Percentiles rank a stretch among this genome's conserved stretches.
Conservation (phyloP, 2,797 vertebrate genomes). For the Atherinosoma microstoma region DNA sequence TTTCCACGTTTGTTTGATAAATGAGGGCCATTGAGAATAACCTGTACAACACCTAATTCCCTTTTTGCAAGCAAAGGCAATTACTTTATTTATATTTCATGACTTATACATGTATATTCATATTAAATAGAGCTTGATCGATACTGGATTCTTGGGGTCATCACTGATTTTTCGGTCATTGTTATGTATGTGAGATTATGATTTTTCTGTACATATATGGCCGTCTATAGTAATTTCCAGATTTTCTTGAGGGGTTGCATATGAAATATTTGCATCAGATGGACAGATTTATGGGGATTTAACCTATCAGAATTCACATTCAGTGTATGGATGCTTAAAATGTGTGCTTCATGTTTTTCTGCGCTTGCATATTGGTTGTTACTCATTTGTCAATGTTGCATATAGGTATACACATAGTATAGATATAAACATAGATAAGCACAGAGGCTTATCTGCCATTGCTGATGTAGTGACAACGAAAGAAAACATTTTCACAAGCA, state of each 20-base stretch:
- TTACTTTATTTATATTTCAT: slow-evolving; percentile 24
- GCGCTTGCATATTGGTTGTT: too few relatives aligned
- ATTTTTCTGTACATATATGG: neutral
- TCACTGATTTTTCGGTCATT: neutral
- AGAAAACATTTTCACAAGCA: neutral
- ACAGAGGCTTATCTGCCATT: neutral
- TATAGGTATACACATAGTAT: neutral
- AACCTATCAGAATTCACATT: neutral
- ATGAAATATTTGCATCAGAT: neutral
- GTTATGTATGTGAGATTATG: neutral
- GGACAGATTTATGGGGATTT: neutral
- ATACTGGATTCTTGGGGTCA: neutral
- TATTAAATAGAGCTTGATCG: neutral
- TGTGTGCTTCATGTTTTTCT: neutral
- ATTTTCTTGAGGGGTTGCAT: neutral
- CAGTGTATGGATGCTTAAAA: neutral
- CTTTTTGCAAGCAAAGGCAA: slow-evolving; percentile 1
- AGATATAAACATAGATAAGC: neutral
- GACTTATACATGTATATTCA: neutral
- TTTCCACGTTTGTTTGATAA: too few relatives aligned
- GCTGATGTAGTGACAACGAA: neutral
- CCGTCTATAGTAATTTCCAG: neutral
- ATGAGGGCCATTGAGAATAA: too few relatives aligned
- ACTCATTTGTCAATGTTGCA: neutral
- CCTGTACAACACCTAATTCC: neutral